A percentile compares a stretch with the other conserved stretches of the same genome.
Evolutionary conservation across 2,113 vertebrate genomes (phyloP).

Genomic region (Pedionomus torquatus): DNA sequence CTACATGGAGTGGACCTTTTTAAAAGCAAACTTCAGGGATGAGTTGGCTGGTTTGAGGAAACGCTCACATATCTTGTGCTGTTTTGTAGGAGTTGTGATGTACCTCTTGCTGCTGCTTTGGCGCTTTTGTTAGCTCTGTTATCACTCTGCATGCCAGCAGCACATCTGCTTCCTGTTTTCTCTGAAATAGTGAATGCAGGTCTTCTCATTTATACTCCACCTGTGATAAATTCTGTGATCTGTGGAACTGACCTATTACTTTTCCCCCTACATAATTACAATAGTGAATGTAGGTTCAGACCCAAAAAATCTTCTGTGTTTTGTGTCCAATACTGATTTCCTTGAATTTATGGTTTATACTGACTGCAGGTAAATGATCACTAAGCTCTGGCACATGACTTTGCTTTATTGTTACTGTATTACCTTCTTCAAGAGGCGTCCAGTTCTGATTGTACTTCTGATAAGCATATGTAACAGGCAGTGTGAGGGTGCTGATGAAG

Average conservation of each 20-base stretch:
- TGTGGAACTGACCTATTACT: background rate
- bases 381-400: background rate
- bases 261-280: background rate
- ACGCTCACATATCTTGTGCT: accelerated
- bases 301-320: accelerated
- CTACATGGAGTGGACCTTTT: background rate
- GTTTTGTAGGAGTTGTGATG: background rate
- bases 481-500: background rate
- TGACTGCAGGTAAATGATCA: background rate
- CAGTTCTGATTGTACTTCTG: background rate
- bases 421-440: background rate
- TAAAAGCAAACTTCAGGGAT: background rate
- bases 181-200: background rate
- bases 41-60: background rate
- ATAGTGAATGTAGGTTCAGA: background rate
- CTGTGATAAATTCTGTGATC: background rate
- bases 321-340: background rate
- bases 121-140: background rate
- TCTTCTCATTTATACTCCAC: background rate
- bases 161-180: slow-evolving; percentile 57
- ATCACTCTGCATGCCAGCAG: background rate
- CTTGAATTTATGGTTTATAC: background rate
- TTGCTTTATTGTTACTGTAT: background rate
- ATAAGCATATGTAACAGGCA: background rate
- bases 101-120: background rate